Conservation (phyloP, 1,140 invertebrate species). For the Cyphomyrmex costatus region DNA sequence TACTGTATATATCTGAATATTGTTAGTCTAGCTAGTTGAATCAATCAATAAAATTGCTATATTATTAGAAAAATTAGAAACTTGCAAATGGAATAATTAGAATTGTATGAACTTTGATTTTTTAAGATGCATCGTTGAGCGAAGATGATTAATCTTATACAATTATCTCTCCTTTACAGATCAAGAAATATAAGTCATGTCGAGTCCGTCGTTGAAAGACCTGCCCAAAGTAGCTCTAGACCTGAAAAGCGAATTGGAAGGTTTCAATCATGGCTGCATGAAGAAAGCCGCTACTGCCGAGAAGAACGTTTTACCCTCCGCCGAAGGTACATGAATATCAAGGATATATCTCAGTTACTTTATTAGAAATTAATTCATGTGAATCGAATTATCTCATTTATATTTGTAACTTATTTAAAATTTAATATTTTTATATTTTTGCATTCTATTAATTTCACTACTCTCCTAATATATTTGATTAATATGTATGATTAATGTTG, state of each 20-base stretch:
- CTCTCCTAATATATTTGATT: slow-evolving; percentile 33
- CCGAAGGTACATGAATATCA: slow-evolving; percentile 90
- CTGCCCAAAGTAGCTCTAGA: slow-evolving; percentile 95
- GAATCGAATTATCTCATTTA: neutral
- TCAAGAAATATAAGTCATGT: slow-evolving; percentile 84
- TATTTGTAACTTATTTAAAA: neutral
- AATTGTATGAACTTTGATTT: neutral
- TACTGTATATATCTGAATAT: neutral
- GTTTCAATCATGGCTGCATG: slow-evolving; percentile 93
- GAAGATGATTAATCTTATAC: neutral
- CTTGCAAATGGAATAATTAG: neutral
- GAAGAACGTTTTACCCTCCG: slow-evolving; percentile 95
- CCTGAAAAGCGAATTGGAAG: slow-evolving; percentile 95
- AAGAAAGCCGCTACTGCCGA: slow-evolving; percentile 95
- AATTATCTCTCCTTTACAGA: slow-evolving; percentile 64
- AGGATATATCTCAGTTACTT: neutral
- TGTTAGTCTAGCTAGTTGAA: neutral
- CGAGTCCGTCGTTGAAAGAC: slow-evolving; percentile 93
- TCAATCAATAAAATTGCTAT: slow-evolving; percentile 1
- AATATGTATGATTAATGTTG: slow-evolving; percentile 28
- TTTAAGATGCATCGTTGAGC: neutral
- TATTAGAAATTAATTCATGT: neutral
- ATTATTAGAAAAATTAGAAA: neutral
- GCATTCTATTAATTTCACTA: slow-evolving; percentile 18
- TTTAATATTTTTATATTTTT: slow-evolving; percentile 10